Base-by-base conservation (phyloP, 2,888 invertebrate genomes). In the Thumatha senex region DNA sequence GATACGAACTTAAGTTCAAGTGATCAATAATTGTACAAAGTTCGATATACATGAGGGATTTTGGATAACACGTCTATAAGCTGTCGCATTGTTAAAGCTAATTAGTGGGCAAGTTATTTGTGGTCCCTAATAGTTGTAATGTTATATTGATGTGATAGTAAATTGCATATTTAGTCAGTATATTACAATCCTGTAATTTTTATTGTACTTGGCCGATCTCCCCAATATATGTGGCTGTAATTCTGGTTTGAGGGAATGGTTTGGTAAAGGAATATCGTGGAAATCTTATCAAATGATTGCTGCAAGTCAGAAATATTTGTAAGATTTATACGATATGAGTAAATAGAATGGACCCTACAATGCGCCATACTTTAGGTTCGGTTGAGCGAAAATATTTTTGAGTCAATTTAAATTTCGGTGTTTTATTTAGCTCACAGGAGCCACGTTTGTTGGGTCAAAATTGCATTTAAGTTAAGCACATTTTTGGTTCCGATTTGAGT, bases 91-190 rank as follows among this genome's bases (percentile, higher is more conserved):
- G 83, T 88, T 86, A 85, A 82, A 75, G 68, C 80, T 86, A 83
- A 80, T 81, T 79, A 79, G 82, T 58, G 84, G 82, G 78, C 80
- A 70, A 70, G 63, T 68, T 76, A 71, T 70, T 80, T 80, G 80
- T 73, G 73, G 80, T 84, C 83, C 80, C 78, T 76, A 70, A 79
- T 86, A 87, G 78, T 80, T 78, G 73, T 89, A 86, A 84, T 84
- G 76, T 85, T 82, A 78, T 83, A 80, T 87, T 76, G 84, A 82
- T 88, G 88, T 87, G 81, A 86, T 86, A 86, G 80, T 78, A 63
- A 70, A 72, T 57, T 72, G 82, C 82, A 84, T 80, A 76, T 77
- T 78, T 81, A 84, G 82, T 88, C 82, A 84, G 78, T 88, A 88
- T 88, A 80, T 84, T 81, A 77, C 84, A 83, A 82, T 80, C 78